These are phyloP conservation scores for Capitella teleta DNA, from an alignment of 1,140 invertebrate species.

Conservation along the genomic window DNA sequence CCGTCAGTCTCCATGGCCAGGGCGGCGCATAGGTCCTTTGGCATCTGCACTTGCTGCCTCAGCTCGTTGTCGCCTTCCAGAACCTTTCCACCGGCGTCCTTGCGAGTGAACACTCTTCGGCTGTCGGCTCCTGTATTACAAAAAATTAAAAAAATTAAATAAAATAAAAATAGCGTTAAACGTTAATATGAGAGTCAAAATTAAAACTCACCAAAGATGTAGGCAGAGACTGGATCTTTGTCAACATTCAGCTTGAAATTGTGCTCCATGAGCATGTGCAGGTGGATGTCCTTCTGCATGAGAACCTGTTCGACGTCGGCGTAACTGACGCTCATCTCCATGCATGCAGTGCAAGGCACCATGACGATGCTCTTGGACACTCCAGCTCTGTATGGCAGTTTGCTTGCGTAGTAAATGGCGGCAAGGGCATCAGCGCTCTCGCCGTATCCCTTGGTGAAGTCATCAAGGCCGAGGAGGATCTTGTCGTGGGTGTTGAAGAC, in stretches of 20 bases:
- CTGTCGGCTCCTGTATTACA: constrained; percentile 59
- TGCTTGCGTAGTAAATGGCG: constrained; percentile 62
- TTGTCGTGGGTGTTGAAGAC: constrained; percentile 35
- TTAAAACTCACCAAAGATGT: constrained; percentile 13
- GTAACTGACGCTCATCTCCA: constrained; percentile 55
- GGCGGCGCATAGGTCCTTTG: constrained; percentile 63
- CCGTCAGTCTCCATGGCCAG: constrained; percentile 74
- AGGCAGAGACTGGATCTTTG: constrained; percentile 9
- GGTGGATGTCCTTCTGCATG: constrained; percentile 59
- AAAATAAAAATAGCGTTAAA: too few relatives aligned
- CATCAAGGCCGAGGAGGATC: constrained; percentile 27
- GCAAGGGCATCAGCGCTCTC: constrained; percentile 43
- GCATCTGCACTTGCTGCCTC: constrained; percentile 57
- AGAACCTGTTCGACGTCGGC: constrained; percentile 63
- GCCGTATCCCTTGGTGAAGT: constrained; percentile 7
- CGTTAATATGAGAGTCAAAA: background rate
- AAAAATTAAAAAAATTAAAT: too few relatives aligned
- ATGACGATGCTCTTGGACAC: constrained; percentile 73
- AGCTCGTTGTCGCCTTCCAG: constrained; percentile 56
- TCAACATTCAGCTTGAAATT: constrained; percentile 19
- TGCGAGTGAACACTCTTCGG: constrained; percentile 60
- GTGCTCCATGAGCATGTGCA: constrained; percentile 65
- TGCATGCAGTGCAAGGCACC: constrained; percentile 62
- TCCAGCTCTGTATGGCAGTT: constrained; percentile 67
- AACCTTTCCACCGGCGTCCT: constrained; percentile 50